phyloP scores from a whole-genome alignment of 2,888 invertebrate species.

The Megastigmus dorsalis region DNA sequence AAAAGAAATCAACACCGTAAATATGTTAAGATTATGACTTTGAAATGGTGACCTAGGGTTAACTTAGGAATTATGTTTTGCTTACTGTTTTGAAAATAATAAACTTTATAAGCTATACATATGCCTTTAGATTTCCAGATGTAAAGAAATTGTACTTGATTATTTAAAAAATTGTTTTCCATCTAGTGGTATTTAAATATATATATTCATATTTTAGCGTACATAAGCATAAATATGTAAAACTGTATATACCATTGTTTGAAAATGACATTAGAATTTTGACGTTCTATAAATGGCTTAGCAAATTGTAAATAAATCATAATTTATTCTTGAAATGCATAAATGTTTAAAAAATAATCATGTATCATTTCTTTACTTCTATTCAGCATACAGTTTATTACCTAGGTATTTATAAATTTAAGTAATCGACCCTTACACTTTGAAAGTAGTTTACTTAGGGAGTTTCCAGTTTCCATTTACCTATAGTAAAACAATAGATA shows the following conservation, averaged over 20 bases:
- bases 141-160: conserved; percentile 32
- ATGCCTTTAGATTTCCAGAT: conserved; percentile 15
- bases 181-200: conserved; percentile 7
- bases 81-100: background rate
- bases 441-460: background rate
- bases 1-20: no score
- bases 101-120: conserved; percentile 4
- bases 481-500: conserved; percentile 17
- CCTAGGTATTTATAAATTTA: conserved; percentile 6
- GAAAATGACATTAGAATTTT: conserved; percentile 2
- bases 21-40: no score
- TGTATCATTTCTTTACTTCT: conserved; percentile 21
- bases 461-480: conserved; percentile 10
- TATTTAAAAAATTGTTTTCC: background rate
- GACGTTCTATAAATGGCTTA: background rate
- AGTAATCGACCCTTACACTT: conserved; percentile 12
- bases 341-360: conserved; percentile 24
- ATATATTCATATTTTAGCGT: conserved; percentile 8
- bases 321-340: conserved; percentile 6
- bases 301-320: conserved; percentile 21
- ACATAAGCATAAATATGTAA: conserved; percentile 3
- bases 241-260: background rate
- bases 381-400: conserved; percentile 1
- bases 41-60: no score
- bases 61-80: background rate